Base-by-base conservation (phyloP, 92 coral and sea anemone genomes). In the Galaxea fascicularis region DNA sequence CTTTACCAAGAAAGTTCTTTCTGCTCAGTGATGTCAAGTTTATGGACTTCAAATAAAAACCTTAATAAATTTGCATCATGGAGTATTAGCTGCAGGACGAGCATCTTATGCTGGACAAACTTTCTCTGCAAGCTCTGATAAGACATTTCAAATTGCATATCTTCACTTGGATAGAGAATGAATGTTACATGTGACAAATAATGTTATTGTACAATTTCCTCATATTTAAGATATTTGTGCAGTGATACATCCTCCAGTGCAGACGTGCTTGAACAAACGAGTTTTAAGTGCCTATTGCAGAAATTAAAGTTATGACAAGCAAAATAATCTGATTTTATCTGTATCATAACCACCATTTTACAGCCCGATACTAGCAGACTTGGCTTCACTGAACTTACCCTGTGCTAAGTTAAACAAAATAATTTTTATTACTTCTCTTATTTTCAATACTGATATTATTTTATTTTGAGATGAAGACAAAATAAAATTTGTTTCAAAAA, bases 41-140 rank as follows among this genome's bases (percentile, higher is more conserved):
- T 90, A 97, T 97, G 99, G 99, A 97, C 93, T 94, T 97, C 71
- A 97, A 97, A 74, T 96, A 80, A 88, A 83, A 41, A 14, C 70
- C 16, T 9, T 39, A 2, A 28, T 12, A 10, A 16, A 4, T 8
- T 56, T 56, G 62, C 22, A 16, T 53, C 15, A 11, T 15, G 4
- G 0, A 17, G 3, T 56, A 5, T 56, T 20, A 16, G 13, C 24
- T 1, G 2, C 62, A 4, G 18, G 24, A 16, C 62, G 1, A 56
- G 24, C 1, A 56, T 56, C 24, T 56, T 29, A 18, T 24, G 15
- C 30, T 44, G 56, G 22, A 16, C 54, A 71, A 71, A 44, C 58
- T 11, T 45, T 49, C 15, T 10, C 56, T 49, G 10, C 13, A 49
- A 49, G 28, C 28, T 63, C 8, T 2, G 8, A 20, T 22, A 8